phyloP scores from a whole-genome alignment of 2,797 vertebrate genomes.

The Lutjanus campechanus region DNA sequence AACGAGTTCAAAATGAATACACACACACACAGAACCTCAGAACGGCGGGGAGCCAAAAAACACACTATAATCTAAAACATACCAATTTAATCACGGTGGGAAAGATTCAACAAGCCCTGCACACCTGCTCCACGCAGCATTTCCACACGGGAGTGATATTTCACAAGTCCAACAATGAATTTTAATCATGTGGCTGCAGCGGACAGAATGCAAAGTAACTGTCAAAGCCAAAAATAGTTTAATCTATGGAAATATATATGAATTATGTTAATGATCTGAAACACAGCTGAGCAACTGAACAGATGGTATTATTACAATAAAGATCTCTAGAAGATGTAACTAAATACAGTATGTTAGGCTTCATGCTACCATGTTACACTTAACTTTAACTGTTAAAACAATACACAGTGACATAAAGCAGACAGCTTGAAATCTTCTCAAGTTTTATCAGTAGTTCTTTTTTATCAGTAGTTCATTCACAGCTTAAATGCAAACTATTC shows the following conservation, averaged over 20 bases:
- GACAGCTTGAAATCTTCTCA: neutral
- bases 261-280: slow-evolving; percentile 39
- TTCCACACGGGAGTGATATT: slow-evolving; percentile 68
- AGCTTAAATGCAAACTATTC: neutral
- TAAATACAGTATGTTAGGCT: slow-evolving; percentile 18
- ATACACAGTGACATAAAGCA: neutral
- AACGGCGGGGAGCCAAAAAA: slow-evolving; percentile 73
- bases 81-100: slow-evolving; percentile 74
- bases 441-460: slow-evolving; percentile 1
- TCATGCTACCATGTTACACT: slow-evolving; percentile 35
- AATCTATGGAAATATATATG: slow-evolving; percentile 53
- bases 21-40: slow-evolving; percentile 60
- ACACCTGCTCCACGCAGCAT: slow-evolving; percentile 76
- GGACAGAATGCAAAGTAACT: slow-evolving; percentile 63
- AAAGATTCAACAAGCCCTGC: slow-evolving; percentile 67
- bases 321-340: slow-evolving; percentile 30
- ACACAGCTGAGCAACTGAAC: slow-evolving; percentile 42
- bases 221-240: slow-evolving; percentile 51
- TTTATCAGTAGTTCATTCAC: neutral
- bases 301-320: slow-evolving; percentile 55
- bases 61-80: slow-evolving; percentile 81
- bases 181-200: slow-evolving; percentile 57
- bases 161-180: slow-evolving; percentile 64
- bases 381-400: neutral
- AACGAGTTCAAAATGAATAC: slow-evolving; percentile 66